Percentiles rank a stretch among this genome's conserved stretches.
These are phyloP conservation scores for Coleophora flavipennella DNA, from an alignment of 2,888 invertebrate genomes.

Conservation along the genomic window DNA sequence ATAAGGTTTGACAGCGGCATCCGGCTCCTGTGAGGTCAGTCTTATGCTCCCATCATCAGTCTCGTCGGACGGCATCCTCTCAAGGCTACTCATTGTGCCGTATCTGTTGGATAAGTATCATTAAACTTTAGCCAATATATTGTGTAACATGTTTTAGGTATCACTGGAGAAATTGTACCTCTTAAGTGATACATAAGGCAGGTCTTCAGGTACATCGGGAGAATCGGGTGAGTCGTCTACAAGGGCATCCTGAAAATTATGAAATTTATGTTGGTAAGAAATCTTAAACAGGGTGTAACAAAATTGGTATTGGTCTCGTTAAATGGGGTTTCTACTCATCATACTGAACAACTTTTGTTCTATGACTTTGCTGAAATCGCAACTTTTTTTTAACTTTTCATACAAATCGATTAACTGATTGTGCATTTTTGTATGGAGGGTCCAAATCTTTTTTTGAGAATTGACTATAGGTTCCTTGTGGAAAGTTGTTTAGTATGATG, in stretches of 20 bases:
- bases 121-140: constrained; percentile 1
- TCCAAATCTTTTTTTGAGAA: no score
- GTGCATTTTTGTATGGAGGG: no score
- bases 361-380: no score
- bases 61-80: constrained; percentile 77
- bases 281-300: no score
- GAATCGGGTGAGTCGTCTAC: constrained; percentile 80
- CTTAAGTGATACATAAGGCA: constrained; percentile 80
- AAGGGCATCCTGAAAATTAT: constrained; percentile 52
- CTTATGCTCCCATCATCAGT: constrained; percentile 71
- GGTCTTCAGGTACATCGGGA: constrained; percentile 78
- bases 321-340: no score
- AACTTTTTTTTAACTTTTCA: no score
- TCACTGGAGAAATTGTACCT: constrained; percentile 41
- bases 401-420: no score
- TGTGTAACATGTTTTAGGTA: not conserved
- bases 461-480: no score
- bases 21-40: constrained; percentile 53
- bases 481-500: no score
- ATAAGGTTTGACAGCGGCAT: constrained; percentile 35
- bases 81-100: constrained; percentile 82
- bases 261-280: no score
- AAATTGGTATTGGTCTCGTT: no score
- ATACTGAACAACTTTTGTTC: no score
- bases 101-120: constrained; percentile 47